phyloP scores from a whole-genome alignment of 2,113 vertebrate species.

The Pipra filicauda region DNA sequence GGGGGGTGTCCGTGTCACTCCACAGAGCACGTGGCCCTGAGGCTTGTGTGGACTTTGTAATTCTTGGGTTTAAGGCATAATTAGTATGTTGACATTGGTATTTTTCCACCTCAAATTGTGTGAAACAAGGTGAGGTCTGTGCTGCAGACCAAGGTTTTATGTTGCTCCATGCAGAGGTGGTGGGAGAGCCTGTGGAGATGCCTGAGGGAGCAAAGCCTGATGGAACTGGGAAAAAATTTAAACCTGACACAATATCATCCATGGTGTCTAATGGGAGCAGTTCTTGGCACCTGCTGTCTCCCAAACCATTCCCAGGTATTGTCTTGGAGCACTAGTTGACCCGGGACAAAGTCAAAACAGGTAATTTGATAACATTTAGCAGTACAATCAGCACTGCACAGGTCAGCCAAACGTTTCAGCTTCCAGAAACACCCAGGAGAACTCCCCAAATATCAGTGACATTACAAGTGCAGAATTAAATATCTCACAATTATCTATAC shows the following conservation, averaged over 20 bases:
- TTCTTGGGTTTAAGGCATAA: neutral
- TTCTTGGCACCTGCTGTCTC: neutral
- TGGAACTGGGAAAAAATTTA: neutral
- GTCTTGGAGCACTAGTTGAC: neutral
- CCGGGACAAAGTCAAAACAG: neutral
- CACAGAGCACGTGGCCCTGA: neutral
- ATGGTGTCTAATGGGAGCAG: neutral
- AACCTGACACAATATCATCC: neutral
- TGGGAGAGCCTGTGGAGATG: neutral
- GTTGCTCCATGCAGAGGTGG: neutral
- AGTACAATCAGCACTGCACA: neutral
- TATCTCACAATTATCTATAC: neutral
- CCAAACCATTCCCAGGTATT: neutral
- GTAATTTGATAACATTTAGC: neutral
- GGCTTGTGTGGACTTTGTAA: neutral
- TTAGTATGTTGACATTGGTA: neutral
- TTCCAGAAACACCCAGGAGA: neutral
- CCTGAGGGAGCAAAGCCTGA: neutral
- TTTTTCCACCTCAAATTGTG: neutral
- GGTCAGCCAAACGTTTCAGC: neutral
- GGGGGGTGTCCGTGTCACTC: neutral
- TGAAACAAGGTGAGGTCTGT: neutral
- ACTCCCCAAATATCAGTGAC: neutral
- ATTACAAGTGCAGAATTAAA: neutral
- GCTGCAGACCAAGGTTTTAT: neutral